phyloP scores from a whole-genome alignment of 1,140 invertebrate genomes.

The Temnothorax longispinosus region DNA sequence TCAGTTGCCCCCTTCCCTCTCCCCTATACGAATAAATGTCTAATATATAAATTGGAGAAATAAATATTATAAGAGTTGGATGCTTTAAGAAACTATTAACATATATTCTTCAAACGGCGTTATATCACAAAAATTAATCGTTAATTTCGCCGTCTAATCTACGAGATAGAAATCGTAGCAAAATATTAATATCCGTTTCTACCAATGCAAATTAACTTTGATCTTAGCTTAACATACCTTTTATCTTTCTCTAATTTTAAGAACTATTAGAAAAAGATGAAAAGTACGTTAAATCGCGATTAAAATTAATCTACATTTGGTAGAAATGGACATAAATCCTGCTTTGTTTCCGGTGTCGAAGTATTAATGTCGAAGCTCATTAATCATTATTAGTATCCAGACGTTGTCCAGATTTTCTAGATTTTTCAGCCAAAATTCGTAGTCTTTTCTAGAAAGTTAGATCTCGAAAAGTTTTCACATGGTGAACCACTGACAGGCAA shows the following conservation, averaged over 20 bases:
- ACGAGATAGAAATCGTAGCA: not conserved
- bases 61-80: not conserved
- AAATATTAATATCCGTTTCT: not conserved
- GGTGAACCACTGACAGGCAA: not conserved
- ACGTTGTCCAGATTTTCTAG: not conserved
- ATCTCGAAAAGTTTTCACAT: not conserved
- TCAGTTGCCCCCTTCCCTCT: not conserved
- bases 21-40: not conserved
- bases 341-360: not conserved
- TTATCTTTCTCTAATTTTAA: no score
- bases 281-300: no score
- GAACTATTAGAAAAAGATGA: no score
- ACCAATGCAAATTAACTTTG: no score
- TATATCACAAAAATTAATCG: not conserved
- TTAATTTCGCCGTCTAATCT: not conserved
- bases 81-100: not conserved
- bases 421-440: not conserved
- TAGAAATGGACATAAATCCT: not conserved
- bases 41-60: not conserved
- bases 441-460: not conserved
- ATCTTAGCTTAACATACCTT: no score
- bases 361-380: no score
- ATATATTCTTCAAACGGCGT: not conserved
- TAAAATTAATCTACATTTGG: no score
- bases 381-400: not conserved